Evolutionary conservation across 2,797 vertebrate species (phyloP), one percentile per base, ranked within the genome.

Genomic region (Alfaro cultratus): DNA sequence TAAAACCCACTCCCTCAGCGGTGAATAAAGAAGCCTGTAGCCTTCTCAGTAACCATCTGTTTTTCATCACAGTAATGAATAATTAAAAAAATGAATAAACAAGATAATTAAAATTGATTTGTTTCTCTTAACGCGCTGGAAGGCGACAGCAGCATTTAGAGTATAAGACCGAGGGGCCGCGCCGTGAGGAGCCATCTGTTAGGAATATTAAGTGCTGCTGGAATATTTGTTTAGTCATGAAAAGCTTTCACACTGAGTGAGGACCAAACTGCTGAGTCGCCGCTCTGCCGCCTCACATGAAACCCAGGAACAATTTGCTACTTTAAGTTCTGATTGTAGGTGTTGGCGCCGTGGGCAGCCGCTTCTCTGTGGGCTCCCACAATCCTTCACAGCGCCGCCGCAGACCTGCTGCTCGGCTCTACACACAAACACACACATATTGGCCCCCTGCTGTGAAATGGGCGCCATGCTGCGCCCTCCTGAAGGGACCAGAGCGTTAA

Each of bases 331-430:
- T 55, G 53, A 3, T 34, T 77, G 53, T 70, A 45, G 68, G 41
- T 76, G 21, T 45, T 55, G 41, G 57, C 26, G 60, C 57, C 75
- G 49, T 57, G 60, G 80, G 78, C 53, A 36, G 78, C 60, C 46
- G 26, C 53, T 29, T 68, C 64, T 62, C 43, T 70, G 81, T 82
- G 67, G 73, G 75, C 81, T 73, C 77, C 36, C 10, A 34, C 76
- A 75, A 84, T 84, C 80, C 68, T 76, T 53, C 13, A 64, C 60
- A 76, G 80, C 5, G 21, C 49, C 39, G 73, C 21, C 6, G 75
- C 78, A 73, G 31, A 45, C 68, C 73, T 13, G 39, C 76, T 76
- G 57, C 68, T 76, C 31, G 0, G 29, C 60, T 62, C 41, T 43
- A 62, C 73, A 36, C 71, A 72, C 71, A 43, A 53, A 41, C 36